Evolutionary conservation across 92 coral and sea anemone genomes (phyloP), one percentile per base, ranked within the genome.

Genomic region (Epizoanthus rinbou): DNA sequence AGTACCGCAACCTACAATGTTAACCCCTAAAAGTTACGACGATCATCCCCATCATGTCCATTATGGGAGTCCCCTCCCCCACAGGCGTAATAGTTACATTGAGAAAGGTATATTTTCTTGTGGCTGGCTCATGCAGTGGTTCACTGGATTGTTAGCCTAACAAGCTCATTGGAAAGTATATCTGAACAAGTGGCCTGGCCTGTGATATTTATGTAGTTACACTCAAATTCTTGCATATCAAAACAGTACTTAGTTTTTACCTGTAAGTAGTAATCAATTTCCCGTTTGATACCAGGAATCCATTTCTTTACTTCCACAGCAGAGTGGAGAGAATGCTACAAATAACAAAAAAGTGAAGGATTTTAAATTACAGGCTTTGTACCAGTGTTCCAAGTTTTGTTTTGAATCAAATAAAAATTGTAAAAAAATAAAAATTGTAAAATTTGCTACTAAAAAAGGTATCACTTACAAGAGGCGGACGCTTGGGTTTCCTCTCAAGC

Each of bases 281-380:
- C 98, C 11, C 84, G 91, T 37, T 94, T 94, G 33, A 94, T 92
- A 31, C 93, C 88, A 31, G 96, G 98, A 56, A 94, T 94, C 98
- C 98, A 94, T 73, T 86, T 92, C 84, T 92, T 94, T 8, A 92
- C 97, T 59, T 94, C 98, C 72, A 91, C n/a, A 8, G 97, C 98
- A 80, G 88, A 86, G 81, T 94, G 95, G 41, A 94, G 75, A 11
- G 94, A 85, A 81, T 88, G 60, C 98, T 8, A 83, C 75, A 63
- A 15, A 52, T 8, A 76, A 39, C 6, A 62, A 57, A 81, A n/a
- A 23, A 23, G 5, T 9, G 43, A 37, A 37, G 43, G 43, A 37
- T 37, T 37, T 37, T 79, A 6, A 45, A 47, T 10, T 47, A 21
- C 69, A 18, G 33, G 25, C 8, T 22, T 19, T 64, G 23, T 64